A percentile compares a stretch with the other conserved stretches of the same genome.
Evolutionary conservation across 1,140 invertebrate species (phyloP).

Genomic region (Myzus persicae): DNA sequence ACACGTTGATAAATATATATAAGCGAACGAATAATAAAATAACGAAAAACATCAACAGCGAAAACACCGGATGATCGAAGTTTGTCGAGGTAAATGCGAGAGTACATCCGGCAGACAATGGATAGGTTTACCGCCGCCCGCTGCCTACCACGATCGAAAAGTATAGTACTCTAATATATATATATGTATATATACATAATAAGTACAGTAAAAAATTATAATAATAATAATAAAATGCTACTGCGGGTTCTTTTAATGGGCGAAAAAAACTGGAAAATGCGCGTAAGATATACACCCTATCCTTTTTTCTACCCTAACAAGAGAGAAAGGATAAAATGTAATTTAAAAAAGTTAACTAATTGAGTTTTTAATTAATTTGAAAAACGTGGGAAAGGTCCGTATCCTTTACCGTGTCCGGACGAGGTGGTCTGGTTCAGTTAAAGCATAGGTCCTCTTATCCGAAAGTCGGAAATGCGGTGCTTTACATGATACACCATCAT

Average conservation of each 20-base stretch:
- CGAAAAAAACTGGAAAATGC: background rate
- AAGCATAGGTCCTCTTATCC: background rate
- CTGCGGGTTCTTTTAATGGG: background rate
- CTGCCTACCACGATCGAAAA: background rate
- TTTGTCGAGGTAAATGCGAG: background rate
- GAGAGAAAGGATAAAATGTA: background rate
- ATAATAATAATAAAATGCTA: background rate
- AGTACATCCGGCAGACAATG: background rate
- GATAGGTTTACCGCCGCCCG: background rate
- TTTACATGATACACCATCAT: background rate
- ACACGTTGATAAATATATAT: background rate
- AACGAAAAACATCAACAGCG: background rate
- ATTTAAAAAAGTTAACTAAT: constrained; percentile 54
- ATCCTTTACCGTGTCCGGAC: background rate
- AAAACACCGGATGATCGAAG: constrained; percentile 11
- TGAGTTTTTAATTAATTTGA: constrained; percentile 52
- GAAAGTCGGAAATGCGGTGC: background rate
- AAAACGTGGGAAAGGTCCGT: constrained; percentile 14
- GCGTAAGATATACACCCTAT: background rate
- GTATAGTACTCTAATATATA: background rate
- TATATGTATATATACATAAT: background rate
- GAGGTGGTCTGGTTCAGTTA: background rate
- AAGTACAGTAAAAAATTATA: background rate
- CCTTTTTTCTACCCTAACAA: background rate
- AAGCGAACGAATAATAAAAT: background rate